Base-by-base conservation (phyloP, 2,797 vertebrate genomes). In the Sebastes steindachneri region DNA sequence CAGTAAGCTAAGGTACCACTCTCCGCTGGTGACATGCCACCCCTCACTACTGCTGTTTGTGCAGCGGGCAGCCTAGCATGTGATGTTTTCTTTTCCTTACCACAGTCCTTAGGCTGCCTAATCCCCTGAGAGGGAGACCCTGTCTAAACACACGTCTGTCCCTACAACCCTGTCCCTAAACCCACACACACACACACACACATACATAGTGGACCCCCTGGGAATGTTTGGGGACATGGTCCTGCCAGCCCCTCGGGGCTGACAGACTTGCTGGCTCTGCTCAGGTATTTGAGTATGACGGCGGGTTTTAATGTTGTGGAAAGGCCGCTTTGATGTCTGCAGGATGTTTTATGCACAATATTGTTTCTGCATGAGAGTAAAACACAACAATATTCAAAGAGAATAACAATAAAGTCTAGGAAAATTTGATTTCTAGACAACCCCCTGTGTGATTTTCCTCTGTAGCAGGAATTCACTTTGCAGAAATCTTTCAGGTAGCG, bases 41-140 rank as follows among this genome's bases (percentile, higher is more conserved):
- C 84, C 25, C 80, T 87, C 84, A 58, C 63, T 73, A 79, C 86
- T 79, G 60, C 90, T 93, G 93, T 93, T 90, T 93, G 66, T 93
- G 89, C 88, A 91, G 85, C 66, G 81, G 79, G 81, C 90, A 86
- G 88, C 82, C 90, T 80, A 88, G 88, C 91, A 93, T 93, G 87
- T 88, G 82, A 91, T 95, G 95, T 95, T 95, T 92, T 95, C 91
- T 95, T 95, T 95, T 89, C 82, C 87, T 93, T 88, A 89, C 89
- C 92, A 79, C 90, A 86, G 91, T 93, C 90, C 90, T 78, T 89
- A 92, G 83, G 85, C 92, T 77, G 90, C 14, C 74, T 94, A 95
- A 95, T 95, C 93, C 94, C 86, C 85, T 77, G 90, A 93, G 92
- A 94, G 92, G 91, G 89, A 83, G 87, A 93, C 87, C 75, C 91